Conservation (phyloP, 53 echinoderm and acorn worm species). For the Crossaster papposus region DNA sequence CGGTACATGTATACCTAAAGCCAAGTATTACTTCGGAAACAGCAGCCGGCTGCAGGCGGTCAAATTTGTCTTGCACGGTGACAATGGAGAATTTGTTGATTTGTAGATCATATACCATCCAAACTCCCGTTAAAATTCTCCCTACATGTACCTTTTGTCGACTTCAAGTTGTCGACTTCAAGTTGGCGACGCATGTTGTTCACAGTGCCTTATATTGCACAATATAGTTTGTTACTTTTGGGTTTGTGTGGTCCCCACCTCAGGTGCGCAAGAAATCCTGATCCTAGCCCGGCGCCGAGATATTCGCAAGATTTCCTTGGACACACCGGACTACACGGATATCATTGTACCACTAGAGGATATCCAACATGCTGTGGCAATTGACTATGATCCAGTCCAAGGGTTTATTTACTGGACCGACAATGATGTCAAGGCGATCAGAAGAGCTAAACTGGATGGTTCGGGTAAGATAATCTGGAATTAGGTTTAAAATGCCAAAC, state of each 20-base stretch:
- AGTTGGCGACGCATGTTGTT: too few species aligned
- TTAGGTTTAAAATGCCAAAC: background rate
- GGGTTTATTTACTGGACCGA: constrained; percentile 97
- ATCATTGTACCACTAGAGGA: constrained; percentile 80
- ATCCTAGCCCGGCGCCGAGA: constrained; percentile 88
- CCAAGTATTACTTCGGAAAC: too few species aligned
- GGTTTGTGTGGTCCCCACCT: background rate
- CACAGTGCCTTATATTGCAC: too few species aligned
- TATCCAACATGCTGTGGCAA: constrained; percentile 90
- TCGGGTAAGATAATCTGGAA: constrained; percentile 56
- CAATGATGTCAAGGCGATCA: constrained; percentile 81
- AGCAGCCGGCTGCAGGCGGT: too few species aligned
- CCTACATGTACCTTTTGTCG: too few species aligned
- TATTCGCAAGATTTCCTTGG: constrained; percentile 94
- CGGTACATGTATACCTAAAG: too few species aligned
- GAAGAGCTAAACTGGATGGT: constrained; percentile 84
- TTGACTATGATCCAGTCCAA: constrained; percentile 95
- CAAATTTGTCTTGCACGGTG: too few species aligned
- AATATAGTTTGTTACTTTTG: background rate
- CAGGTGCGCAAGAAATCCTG: constrained; percentile 88
- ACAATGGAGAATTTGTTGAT: too few species aligned
- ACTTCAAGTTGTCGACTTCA: too few species aligned
- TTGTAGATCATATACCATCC: too few species aligned
- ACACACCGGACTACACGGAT: constrained; percentile 97
- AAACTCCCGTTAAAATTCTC: too few species aligned